These are phyloP conservation scores for Aphidius ervi DNA, from an alignment of 1,140 invertebrate species.

Conservation along the genomic window DNA sequence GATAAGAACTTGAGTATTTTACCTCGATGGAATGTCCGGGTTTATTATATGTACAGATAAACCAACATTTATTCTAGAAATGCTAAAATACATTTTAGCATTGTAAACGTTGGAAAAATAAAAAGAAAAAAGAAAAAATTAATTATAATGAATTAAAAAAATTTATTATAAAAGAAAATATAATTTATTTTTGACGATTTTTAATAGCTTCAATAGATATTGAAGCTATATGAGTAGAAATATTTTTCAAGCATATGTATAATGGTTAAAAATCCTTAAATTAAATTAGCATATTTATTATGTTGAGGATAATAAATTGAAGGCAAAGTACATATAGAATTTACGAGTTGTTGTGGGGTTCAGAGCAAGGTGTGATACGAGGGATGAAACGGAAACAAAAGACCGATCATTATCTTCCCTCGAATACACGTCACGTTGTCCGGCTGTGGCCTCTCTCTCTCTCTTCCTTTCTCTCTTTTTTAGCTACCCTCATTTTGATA, in stretches of 20 bases:
- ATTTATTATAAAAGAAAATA: too few relatives aligned
- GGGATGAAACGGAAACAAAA: slow-evolving; percentile 48
- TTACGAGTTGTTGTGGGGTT: slow-evolving; percentile 26
- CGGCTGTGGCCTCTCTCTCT: slow-evolving; percentile 23
- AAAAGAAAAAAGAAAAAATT: too few relatives aligned
- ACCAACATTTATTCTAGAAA: too few relatives aligned
- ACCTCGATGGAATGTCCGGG: not conserved
- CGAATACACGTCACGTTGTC: slow-evolving; percentile 36
- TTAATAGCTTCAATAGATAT: too few relatives aligned
- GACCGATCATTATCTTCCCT: slow-evolving; percentile 40
- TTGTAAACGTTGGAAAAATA: too few relatives aligned
- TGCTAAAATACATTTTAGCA: too few relatives aligned
- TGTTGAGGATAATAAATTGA: slow-evolving; percentile 13
- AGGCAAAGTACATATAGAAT: slow-evolving; percentile 21
- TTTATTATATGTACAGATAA: too few relatives aligned
- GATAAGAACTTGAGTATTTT: slow-evolving; percentile 17
- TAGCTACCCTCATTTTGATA: not conserved
- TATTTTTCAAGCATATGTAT: not conserved
- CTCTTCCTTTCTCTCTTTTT: slow-evolving; percentile 1
- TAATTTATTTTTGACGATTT: too few relatives aligned
- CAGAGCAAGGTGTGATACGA: slow-evolving; percentile 35
- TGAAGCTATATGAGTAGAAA: too few relatives aligned
- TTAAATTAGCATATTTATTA: slow-evolving; percentile 18
- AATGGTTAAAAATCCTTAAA: slow-evolving; percentile 4
- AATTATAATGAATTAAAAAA: too few relatives aligned